Conservation (phyloP, 2,797 vertebrate species). For the Scolopax bukidnonensis region DNA sequence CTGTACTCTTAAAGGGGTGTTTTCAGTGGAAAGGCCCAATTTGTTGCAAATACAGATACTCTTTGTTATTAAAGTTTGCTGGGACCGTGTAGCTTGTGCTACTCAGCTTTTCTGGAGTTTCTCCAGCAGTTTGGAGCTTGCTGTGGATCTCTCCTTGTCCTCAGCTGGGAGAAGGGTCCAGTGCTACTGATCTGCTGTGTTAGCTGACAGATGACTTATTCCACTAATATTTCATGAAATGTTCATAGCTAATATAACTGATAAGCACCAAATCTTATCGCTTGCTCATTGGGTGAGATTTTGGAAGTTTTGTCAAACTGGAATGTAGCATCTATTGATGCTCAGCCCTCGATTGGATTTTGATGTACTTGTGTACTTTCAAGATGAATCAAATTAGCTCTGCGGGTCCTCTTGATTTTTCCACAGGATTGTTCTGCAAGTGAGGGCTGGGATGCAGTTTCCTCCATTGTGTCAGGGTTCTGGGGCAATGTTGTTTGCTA, state of each 20-base stretch:
- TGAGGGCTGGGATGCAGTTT: neutral
- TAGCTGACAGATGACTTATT: neutral
- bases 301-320: neutral
- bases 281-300: neutral
- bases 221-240: neutral
- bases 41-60: neutral
- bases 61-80: neutral
- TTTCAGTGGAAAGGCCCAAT: neutral
- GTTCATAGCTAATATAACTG: neutral
- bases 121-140: neutral
- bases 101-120: neutral
- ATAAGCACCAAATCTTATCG: neutral
- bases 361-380: neutral
- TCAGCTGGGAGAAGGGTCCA: neutral
- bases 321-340: neutral
- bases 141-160: neutral
- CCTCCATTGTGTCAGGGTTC: neutral
- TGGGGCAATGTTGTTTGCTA: neutral
- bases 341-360: neutral
- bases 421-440: neutral
- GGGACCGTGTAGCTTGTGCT: rapidly evolving
- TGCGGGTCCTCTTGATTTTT: neutral
- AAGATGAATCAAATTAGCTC: neutral
- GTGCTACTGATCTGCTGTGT: neutral
- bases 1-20: neutral